Evolutionary conservation across 2,113 vertebrate genomes (phyloP).

Genomic region (Pseudolaguvia tuberculata): DNA sequence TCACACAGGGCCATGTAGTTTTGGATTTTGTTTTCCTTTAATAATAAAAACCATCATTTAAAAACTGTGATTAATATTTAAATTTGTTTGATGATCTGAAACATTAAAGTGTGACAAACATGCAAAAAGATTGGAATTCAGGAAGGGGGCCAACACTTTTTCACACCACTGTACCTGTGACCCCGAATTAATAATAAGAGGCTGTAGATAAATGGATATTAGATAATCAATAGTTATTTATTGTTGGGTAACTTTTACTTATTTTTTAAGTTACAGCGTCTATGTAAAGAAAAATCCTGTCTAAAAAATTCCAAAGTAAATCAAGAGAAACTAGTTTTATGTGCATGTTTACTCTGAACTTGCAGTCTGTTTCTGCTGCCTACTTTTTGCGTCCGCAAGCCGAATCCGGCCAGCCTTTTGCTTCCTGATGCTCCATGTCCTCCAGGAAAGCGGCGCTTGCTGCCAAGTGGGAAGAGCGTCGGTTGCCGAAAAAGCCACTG

Average conservation of each 20-base stretch:
- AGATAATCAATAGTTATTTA: neutral
- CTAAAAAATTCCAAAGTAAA: neutral
- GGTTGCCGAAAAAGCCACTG: slow-evolving; percentile 45
- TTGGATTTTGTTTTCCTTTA: too few species aligned
- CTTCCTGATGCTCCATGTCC: slow-evolving; percentile 39
- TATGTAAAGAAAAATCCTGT: neutral
- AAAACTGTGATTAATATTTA: too few species aligned
- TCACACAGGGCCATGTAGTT: too few species aligned
- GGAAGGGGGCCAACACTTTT: too few species aligned
- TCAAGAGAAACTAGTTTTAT: neutral
- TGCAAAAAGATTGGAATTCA: too few species aligned
- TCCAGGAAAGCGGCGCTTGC: slow-evolving; percentile 45
- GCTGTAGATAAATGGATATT: neutral
- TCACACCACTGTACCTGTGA: too few species aligned
- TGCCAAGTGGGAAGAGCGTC: slow-evolving; percentile 51
- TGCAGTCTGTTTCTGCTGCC: slow-evolving; percentile 20
- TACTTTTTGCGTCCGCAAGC: slow-evolving; percentile 22
- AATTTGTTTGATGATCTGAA: too few species aligned
- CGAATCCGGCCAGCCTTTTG: slow-evolving; percentile 23
- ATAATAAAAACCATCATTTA: too few species aligned
- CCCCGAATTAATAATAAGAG: too few species aligned
- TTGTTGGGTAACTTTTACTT: neutral
- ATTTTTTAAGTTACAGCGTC: neutral
- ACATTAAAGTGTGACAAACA: too few species aligned
- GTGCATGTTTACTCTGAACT: neutral